Base-by-base conservation (phyloP, 2,888 invertebrate species). In the Stenodema calcarata region DNA sequence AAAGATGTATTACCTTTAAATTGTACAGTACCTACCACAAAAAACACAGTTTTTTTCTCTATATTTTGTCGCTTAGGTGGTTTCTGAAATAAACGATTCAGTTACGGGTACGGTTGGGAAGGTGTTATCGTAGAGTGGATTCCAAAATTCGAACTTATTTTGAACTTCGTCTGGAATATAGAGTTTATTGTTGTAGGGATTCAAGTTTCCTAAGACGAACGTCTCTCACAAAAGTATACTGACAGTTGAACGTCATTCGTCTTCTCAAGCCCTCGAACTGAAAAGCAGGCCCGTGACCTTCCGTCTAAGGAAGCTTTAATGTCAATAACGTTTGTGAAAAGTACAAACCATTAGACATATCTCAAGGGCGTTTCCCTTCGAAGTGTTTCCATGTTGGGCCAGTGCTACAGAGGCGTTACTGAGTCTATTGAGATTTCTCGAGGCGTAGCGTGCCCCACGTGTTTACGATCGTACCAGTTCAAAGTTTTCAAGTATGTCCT, bases 221-320 rank as follows among this genome's bases (percentile, higher is more conserved):
- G 23, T 23, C 62, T 62, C 50, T n/a, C 62, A 62, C 62, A 62
- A 62, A 23, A 62, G 62, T 62, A 2, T 23, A n/a, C 35, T 73
- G 73, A 41, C 73, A 73, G 73, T 73, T 73, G 73, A 35, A 73
- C 30, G 73, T 73, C 73, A 73, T 73, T 16, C 30, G 73, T 73
- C 73, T 35, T 73, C 30, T 18, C 18, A 18, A 12, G 35, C 16
- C 28, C 30, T 73, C 41, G 6, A 35, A 30, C 35, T 35, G 30
- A 41, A 30, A 73, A 30, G 73, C n/a, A 3, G 41, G 0, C 35
- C 9, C 35, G 35, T 73, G 73, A 73, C 73, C 73, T 73, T 73
- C 73, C 73, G 7, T 70, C 70, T 35, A 35, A 6, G 73, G 30
- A 14, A 73, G 23, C 23, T 35, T 28, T 35, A 1, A 70, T 73